A percentile compares a stretch with the other conserved stretches of the same genome.
Evolutionary conservation across 1,140 invertebrate species (phyloP).

Genomic region (Araneus ventricosus): DNA sequence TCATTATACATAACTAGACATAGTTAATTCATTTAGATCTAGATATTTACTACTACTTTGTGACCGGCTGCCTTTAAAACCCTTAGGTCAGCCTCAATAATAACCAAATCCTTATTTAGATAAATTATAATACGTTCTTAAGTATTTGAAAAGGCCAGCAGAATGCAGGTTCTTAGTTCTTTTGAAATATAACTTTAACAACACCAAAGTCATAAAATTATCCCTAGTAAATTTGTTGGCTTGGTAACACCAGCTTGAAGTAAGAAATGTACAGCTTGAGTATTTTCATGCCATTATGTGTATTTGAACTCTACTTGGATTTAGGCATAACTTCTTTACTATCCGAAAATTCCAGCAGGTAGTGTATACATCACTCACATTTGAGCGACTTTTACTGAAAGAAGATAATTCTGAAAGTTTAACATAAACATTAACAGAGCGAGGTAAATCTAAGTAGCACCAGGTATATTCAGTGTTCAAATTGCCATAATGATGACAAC

Average conservation of each 20-base stretch:
- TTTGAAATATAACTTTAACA: slow-evolving; percentile 36
- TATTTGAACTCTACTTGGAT: background rate
- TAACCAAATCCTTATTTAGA: slow-evolving; percentile 47
- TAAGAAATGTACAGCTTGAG: slow-evolving; percentile 23
- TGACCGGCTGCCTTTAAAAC: background rate
- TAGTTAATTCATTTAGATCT: background rate
- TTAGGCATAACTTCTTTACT: background rate
- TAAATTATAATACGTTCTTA: slow-evolving; percentile 38
- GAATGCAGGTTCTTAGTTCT: background rate
- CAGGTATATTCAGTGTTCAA: no score
- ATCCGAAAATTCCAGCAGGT: background rate
- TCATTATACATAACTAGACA: background rate
- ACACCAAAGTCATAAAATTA: slow-evolving; percentile 18
- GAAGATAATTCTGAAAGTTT: slow-evolving; percentile 25
- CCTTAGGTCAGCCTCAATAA: background rate
- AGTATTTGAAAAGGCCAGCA: slow-evolving; percentile 38
- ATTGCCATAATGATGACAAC: slow-evolving; percentile 26
- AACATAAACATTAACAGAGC: slow-evolving; percentile 31
- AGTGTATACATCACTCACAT: background rate
- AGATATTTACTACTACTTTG: background rate
- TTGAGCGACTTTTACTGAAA: background rate
- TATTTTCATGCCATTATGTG: background rate
- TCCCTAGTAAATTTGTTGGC: slow-evolving; percentile 41
- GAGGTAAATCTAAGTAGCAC: slow-evolving; percentile 21
- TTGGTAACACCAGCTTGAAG: slow-evolving; percentile 21